These are phyloP conservation scores for Deilephila elpenor DNA, from an alignment of 2,888 invertebrate species.

Conservation along the genomic window DNA sequence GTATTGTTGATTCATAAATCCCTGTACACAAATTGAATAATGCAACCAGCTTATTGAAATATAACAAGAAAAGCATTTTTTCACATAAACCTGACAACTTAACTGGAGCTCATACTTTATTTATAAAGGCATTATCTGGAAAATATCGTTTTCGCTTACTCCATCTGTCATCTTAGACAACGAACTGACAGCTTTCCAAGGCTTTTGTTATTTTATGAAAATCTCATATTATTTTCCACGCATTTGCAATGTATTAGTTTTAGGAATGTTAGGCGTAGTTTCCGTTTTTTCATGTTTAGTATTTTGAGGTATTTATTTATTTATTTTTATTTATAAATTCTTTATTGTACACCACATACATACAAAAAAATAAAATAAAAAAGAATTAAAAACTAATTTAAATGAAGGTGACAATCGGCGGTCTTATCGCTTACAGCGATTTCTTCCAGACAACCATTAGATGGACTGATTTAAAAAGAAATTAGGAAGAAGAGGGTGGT, in stretches of 20 bases:
- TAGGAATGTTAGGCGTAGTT: neutral
- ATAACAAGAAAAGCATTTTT: slow-evolving; percentile 10
- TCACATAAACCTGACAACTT: slow-evolving; percentile 10
- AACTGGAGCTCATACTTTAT: slow-evolving; percentile 12
- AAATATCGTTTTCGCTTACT: slow-evolving; percentile 2
- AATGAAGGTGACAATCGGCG: no score
- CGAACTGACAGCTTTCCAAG: neutral
- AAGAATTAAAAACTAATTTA: no score
- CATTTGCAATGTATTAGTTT: neutral
- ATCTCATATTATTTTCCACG: neutral
- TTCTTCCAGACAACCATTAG: no score
- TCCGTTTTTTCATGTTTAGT: neutral
- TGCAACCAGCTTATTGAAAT: neutral
- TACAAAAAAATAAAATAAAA: no score
- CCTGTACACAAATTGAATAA: neutral
- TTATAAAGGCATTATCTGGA: slow-evolving; percentile 18
- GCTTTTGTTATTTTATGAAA: neutral
- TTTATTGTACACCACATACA: no score
- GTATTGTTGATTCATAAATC: neutral
- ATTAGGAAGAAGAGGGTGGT: no score
- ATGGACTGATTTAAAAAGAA: no score
- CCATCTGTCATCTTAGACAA: slow-evolving; percentile 1
- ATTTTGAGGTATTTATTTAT: no score
- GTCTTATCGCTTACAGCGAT: no score
- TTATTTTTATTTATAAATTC: no score